phyloP scores from a whole-genome alignment of 2,888 invertebrate genomes.

The Rotaria macrura region DNA sequence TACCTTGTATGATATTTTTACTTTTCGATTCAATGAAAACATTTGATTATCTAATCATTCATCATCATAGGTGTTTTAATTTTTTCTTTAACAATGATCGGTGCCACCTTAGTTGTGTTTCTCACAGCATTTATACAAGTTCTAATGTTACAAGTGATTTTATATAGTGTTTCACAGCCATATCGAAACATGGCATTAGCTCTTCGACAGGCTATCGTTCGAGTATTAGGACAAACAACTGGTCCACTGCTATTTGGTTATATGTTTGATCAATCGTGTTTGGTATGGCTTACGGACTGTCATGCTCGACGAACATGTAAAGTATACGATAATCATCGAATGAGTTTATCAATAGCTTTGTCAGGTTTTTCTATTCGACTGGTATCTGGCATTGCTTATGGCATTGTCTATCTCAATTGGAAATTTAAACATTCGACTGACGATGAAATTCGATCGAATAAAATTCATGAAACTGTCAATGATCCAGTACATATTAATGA shows the following conservation, averaged over 20 bases:
- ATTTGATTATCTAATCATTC: no score
- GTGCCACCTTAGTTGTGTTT: background rate
- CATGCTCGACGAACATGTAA: background rate
- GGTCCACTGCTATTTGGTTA: background rate
- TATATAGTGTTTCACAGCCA: background rate
- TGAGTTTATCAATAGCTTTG: background rate
- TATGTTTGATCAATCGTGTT: conserved; percentile 1
- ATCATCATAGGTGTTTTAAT: background rate
- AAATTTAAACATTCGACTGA: background rate
- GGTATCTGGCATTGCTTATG: background rate
- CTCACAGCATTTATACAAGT: conserved; percentile 12
- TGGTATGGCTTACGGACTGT: background rate
- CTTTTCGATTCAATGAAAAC: no score
- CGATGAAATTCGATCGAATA: background rate
- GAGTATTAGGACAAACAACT: background rate
- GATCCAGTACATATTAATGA: background rate
- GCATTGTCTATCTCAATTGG: background rate
- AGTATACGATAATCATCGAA: conserved; percentile 1
- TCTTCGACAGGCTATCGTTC: background rate
- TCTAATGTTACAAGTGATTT: background rate
- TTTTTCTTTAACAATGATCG: background rate
- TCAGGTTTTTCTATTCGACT: background rate
- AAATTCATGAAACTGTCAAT: no score
- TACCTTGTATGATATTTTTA: background rate
- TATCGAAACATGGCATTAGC: background rate